Percentiles rank a stretch among this genome's conserved stretches.
phyloP scores from a whole-genome alignment of 1,140 invertebrate genomes.

The Camponotus pennsylvanicus region DNA sequence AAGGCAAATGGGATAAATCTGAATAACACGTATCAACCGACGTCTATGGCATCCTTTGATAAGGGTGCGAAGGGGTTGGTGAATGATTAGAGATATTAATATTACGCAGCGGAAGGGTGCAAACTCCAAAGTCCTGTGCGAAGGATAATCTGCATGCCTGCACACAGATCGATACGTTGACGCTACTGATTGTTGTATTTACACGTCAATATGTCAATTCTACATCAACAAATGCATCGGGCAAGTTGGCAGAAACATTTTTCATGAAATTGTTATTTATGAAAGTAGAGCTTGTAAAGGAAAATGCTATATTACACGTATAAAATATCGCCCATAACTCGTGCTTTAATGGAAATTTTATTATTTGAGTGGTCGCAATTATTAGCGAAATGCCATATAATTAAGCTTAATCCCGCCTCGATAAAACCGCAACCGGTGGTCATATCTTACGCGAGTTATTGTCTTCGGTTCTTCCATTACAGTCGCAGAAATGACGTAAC shows the following conservation, averaged over 20 bases:
- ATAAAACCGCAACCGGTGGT: slow-evolving; percentile 18
- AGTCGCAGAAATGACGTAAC: slow-evolving; percentile 20
- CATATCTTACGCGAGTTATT: slow-evolving; percentile 36
- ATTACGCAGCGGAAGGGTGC: slow-evolving; percentile 78
- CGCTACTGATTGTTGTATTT: slow-evolving; percentile 13
- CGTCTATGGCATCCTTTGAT: slow-evolving; percentile 82
- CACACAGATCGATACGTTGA: slow-evolving; percentile 25
- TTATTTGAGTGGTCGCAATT: slow-evolving; percentile 7
- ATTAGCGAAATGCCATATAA: slow-evolving; percentile 24
- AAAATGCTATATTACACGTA: not conserved
- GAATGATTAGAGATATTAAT: slow-evolving; percentile 87
- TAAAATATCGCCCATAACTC: slow-evolving; percentile 25
- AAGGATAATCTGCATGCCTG: slow-evolving; percentile 62
- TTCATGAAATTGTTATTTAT: not conserved
- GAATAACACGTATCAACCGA: slow-evolving; percentile 83
- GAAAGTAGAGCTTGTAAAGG: not conserved
- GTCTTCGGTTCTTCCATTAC: slow-evolving; percentile 33
- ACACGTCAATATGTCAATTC: not conserved
- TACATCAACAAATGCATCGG: not conserved
- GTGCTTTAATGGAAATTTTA: slow-evolving; percentile 13
- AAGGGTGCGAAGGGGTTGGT: slow-evolving; percentile 84
- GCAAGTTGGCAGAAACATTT: not conserved
- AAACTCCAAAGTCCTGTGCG: slow-evolving; percentile 68
- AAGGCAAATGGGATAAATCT: slow-evolving; percentile 83
- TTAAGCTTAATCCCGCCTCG: slow-evolving; percentile 30